Conservation (phyloP, 2,113 vertebrate genomes). For the Numenius arquata region DNA sequence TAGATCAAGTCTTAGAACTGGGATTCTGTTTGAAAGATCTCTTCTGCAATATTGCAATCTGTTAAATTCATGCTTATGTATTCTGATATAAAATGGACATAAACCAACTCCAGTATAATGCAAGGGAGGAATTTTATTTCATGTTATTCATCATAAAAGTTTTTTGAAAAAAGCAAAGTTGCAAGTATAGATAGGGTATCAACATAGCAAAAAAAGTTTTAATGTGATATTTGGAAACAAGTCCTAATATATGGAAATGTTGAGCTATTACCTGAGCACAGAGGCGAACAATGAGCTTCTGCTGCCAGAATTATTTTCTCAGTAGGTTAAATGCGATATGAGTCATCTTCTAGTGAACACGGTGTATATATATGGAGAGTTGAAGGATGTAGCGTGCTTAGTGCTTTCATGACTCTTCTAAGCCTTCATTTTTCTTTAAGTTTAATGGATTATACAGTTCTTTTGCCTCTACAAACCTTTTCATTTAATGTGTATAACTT, state of each 20-base stretch:
- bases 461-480: not conserved
- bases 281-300: not conserved
- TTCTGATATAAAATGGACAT: not conserved
- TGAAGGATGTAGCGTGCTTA: not conserved
- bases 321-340: not conserved
- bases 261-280: not conserved
- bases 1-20: not conserved
- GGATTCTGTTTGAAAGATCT: slow-evolving; percentile 4
- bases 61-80: not conserved
- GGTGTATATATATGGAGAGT: not conserved
- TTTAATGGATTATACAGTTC: not conserved
- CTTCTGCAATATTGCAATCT: not conserved
- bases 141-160: not conserved
- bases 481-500: not conserved
- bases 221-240: not conserved
- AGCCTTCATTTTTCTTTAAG: not conserved
- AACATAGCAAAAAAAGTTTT: not conserved
- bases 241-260: not conserved
- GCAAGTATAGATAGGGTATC: not conserved
- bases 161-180: not conserved
- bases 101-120: not conserved
- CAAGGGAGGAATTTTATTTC: not conserved
- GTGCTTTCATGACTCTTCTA: not conserved
- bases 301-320: not conserved
- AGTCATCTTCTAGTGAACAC: not conserved